Evolutionary conservation across 2,888 invertebrate genomes (phyloP).

Genomic region (Celastrina argiolus): DNA sequence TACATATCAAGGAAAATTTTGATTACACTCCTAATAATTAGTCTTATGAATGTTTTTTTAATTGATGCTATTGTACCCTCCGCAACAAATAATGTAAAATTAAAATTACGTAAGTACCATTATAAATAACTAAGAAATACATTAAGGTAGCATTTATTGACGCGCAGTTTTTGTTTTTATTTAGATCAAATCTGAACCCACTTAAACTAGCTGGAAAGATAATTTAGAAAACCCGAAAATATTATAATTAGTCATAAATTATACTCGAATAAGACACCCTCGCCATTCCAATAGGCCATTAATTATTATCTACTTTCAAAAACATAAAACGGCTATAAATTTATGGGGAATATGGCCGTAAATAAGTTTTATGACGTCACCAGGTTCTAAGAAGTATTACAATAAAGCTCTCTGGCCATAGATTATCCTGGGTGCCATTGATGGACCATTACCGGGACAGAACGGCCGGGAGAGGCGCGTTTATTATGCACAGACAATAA

Average conservation of each 20-base stretch:
- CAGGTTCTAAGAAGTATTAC: conserved; percentile 27
- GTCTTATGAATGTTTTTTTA: too few relatives aligned
- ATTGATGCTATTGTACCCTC: too few relatives aligned
- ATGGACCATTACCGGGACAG: conserved; percentile 40
- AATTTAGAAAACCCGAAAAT: background rate
- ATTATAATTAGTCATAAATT: background rate
- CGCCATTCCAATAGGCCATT: conserved; percentile 5
- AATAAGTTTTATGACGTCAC: conserved; percentile 26
- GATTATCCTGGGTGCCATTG: conserved; percentile 30
- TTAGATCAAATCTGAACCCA: background rate
- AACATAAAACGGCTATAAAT: conserved; percentile 17
- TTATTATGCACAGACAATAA: conserved; percentile 52
- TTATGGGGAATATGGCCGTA: conserved; percentile 18
- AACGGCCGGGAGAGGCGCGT: conserved; percentile 43
- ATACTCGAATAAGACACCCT: background rate
- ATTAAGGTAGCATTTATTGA: too few relatives aligned
- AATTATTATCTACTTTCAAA: conserved; percentile 22
- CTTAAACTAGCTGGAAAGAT: background rate
- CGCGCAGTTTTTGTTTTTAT: too few relatives aligned
- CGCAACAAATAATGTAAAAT: too few relatives aligned
- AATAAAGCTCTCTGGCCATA: conserved; percentile 29
- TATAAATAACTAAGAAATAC: too few relatives aligned
- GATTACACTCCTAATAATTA: too few relatives aligned
- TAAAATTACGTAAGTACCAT: too few relatives aligned
- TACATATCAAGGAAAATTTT: too few relatives aligned